Conservation (phyloP, 2,113 vertebrate species). For the Callionymus lyra region DNA sequence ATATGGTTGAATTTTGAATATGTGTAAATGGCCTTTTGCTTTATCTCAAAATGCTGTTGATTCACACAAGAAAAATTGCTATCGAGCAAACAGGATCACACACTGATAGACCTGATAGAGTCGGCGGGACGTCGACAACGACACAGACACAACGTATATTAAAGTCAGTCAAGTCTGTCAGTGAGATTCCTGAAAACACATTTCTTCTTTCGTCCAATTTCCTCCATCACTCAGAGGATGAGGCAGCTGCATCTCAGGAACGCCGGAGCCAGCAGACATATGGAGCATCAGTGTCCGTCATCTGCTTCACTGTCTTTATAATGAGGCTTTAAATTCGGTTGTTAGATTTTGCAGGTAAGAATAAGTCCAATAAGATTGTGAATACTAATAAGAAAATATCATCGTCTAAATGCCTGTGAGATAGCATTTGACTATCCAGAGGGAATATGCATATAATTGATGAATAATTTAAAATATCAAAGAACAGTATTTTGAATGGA, state of each 20-base stretch:
- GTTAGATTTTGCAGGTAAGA: constrained; percentile 3
- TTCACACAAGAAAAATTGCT: no score
- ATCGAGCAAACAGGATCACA: no score
- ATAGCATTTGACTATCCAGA: no score
- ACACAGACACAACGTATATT: no score
- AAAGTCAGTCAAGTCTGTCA: no score
- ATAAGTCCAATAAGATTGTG: constrained; percentile 6
- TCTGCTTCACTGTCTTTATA: constrained; percentile 16
- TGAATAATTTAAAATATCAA: no score
- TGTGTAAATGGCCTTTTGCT: neutral
- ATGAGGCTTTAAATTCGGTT: constrained; percentile 18
- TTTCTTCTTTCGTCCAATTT: constrained; percentile 1
- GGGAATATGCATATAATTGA: no score
- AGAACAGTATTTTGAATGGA: neutral
- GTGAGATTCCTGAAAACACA: no score
- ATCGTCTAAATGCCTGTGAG: no score
- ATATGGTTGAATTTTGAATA: neutral
- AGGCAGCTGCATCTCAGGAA: constrained; percentile 22
- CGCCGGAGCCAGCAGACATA: constrained; percentile 15
- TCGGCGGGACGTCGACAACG: no score
- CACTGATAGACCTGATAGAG: no score
- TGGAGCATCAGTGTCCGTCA: constrained; percentile 4
- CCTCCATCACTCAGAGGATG: constrained; percentile 1
- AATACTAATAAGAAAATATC: constrained; percentile 1
- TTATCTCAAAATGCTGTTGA: neutral